phyloP scores from a whole-genome alignment of 2,888 invertebrate genomes.

The Cheilosia vulpina region DNA sequence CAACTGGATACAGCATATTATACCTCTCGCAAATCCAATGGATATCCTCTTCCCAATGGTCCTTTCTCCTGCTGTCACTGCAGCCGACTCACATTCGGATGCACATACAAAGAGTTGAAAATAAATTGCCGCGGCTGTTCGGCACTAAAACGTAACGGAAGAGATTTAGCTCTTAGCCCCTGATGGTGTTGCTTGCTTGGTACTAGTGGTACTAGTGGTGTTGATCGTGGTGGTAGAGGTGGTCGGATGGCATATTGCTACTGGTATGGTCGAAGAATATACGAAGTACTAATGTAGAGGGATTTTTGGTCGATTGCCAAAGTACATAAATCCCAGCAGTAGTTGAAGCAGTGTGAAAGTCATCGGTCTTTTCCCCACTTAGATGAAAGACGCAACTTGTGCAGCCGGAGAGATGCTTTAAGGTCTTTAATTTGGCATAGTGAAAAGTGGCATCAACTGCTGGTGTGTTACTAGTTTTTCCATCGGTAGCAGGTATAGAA shows the following conservation, averaged over 20 bases:
- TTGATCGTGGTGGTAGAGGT: neutral
- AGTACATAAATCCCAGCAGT: slow-evolving; percentile 59
- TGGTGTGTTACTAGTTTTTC: neutral
- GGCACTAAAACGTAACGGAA: slow-evolving; percentile 28
- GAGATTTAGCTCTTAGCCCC: slow-evolving; percentile 36
- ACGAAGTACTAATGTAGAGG: slow-evolving; percentile 53
- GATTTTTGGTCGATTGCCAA: slow-evolving; percentile 65
- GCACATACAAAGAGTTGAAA: slow-evolving; percentile 26
- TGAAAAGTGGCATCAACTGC: slow-evolving; percentile 41
- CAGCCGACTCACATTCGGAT: slow-evolving; percentile 23
- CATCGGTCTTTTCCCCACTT: slow-evolving; percentile 56
- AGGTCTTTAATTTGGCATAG: slow-evolving; percentile 50
- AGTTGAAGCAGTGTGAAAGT: slow-evolving; percentile 58
- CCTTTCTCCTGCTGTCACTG: slow-evolving; percentile 13
- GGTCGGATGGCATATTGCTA: neutral
- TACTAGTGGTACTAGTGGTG: neutral
- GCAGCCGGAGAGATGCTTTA: slow-evolving; percentile 33
- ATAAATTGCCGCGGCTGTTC: slow-evolving; percentile 57
- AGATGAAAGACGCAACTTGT: slow-evolving; percentile 26
- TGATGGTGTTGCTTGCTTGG: slow-evolving; percentile 1
- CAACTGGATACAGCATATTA: neutral
- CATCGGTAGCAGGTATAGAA: neutral
- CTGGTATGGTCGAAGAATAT: slow-evolving; percentile 3
- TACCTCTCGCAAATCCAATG: slow-evolving; percentile 5
- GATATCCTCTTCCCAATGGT: slow-evolving; percentile 11